phyloP scores from a whole-genome alignment of 2,113 vertebrate species.

The Poeciliopsis retropinna region DNA sequence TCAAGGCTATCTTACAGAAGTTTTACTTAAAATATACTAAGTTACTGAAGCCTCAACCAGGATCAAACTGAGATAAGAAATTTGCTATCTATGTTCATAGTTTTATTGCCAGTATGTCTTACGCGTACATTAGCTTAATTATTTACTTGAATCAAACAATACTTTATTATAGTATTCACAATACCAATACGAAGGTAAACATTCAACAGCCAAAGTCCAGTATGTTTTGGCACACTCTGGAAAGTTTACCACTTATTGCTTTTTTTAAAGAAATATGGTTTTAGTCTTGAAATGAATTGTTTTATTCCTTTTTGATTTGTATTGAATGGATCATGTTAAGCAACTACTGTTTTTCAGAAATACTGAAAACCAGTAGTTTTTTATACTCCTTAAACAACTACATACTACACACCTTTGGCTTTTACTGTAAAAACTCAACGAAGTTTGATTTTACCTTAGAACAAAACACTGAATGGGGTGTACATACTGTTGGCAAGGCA shows the following conservation, averaged over 20 bases:
- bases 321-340: not conserved
- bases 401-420: not conserved
- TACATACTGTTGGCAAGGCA: not conserved
- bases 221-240: not conserved
- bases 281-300: not conserved
- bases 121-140: not conserved
- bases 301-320: not conserved
- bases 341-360: not conserved
- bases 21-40: not conserved
- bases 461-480: not conserved
- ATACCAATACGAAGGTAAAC: not conserved
- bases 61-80: not conserved
- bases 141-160: not conserved
- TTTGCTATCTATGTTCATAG: not conserved
- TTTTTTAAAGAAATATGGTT: not conserved
- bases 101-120: not conserved
- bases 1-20: slow-evolving; percentile 11
- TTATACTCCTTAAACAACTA: not conserved
- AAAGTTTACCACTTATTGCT: not conserved
- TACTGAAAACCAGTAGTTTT: not conserved
- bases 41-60: not conserved
- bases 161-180: not conserved
- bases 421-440: not conserved
- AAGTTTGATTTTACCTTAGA: not conserved
- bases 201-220: not conserved